Conservation (phyloP, 2,797 vertebrate genomes). For the Eospalax fontanierii region DNA sequence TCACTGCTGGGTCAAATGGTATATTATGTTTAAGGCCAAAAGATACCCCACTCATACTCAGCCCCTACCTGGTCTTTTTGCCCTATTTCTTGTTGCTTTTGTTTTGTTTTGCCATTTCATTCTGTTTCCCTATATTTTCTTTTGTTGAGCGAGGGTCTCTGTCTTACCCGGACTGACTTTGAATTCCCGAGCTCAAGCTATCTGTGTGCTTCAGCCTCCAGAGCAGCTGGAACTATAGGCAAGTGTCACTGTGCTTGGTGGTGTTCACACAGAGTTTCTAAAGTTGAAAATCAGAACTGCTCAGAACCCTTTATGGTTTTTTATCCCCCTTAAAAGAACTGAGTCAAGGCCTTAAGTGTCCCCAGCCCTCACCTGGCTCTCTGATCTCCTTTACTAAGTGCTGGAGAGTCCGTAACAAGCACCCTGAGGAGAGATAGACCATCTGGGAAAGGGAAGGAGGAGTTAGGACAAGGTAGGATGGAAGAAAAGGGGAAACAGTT, state of each 20-base stretch:
- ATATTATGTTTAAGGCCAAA: conserved; percentile 8
- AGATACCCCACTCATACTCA: background rate
- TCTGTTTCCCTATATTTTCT: background rate
- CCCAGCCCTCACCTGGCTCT: background rate
- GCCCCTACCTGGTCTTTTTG: background rate
- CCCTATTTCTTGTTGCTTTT: background rate
- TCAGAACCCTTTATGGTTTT: background rate
- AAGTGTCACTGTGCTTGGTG: background rate
- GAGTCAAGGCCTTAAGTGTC: background rate
- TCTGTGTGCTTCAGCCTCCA: background rate
- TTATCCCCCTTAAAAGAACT: background rate
- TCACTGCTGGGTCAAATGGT: background rate
- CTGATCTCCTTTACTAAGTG: background rate
- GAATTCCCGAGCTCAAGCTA: background rate
- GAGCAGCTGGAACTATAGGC: background rate
- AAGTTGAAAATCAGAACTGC: background rate
- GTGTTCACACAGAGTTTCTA: background rate
- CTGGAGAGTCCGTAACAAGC: background rate
- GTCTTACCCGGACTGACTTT: background rate
- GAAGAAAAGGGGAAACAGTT: background rate
- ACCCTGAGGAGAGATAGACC: no score
- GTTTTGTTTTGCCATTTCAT: background rate
- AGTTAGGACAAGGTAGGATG: background rate
- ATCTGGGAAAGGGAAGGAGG: background rate
- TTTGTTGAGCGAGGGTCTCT: background rate